Base-by-base conservation (phyloP, 2,797 vertebrate species). In the Ibycter americanus region DNA sequence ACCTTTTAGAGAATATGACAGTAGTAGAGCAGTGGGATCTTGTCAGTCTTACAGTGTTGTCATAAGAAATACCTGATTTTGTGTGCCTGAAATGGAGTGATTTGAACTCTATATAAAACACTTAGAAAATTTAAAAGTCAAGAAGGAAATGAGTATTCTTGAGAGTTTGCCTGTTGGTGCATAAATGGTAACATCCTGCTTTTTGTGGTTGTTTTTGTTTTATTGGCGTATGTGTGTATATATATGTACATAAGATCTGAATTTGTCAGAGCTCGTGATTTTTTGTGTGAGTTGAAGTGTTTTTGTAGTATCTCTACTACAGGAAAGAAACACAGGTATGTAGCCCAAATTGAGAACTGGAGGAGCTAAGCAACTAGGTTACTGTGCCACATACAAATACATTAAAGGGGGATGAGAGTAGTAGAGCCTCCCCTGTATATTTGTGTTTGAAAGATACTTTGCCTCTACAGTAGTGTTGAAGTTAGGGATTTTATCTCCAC, bases 311-410 rank as follows among this genome's bases (percentile, higher is more conserved):
- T 62, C 22, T 72, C 18, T 73, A 22, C 46, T 58, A 22, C 4
- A 66, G 42, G 47, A 52, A 66, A 9, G 55, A 58, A 54, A 42
- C 83, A 2, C 18, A 65, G 7, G 27, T 15, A 47, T 38, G 11
- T 44, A 61, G 74, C 58, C 63, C 46, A 55, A n/a, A 40, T 74
- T 72, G 23, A 21, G 2, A 23, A 31, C 4, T 58, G 38, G 46
- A 89, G 27, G 21, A 90, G 59, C 73, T 66, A 1, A 90, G 36
- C 70, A 94, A 40, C 12, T 94, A 66, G 68, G 86, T 96, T 92
- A 95, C 92, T 91, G 66, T 93, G 90, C 73, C 81, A 74, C 46
- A 15, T 27, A 54, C 26, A 47, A 55, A 55, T 58, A 46, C 21
- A 11, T 74, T 49, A 46, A 80, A 63, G 36, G 34, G 15, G 42